Percentiles rank a stretch among this genome's conserved stretches.
These are phyloP conservation scores for Melanotaenia nigrans DNA, from an alignment of 2,797 vertebrate genomes.

Conservation along the genomic window DNA sequence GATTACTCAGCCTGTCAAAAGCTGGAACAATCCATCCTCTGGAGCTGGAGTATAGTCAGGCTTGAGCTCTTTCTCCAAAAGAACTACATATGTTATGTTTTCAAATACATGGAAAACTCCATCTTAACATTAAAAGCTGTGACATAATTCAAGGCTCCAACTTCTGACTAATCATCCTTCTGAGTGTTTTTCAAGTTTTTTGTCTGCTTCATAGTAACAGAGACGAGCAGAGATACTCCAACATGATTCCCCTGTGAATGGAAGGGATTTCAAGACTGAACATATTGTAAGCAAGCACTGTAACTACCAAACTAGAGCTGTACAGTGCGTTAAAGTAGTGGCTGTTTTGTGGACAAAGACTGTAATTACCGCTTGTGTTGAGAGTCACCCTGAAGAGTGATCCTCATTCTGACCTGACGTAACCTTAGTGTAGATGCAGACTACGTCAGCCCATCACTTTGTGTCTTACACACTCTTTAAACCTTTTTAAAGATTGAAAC, in stretches of 20 bases:
- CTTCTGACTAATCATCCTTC: conserved; percentile 20
- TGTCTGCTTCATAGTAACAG: conserved; percentile 19
- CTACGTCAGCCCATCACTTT: conserved; percentile 26
- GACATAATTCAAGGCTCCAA: conserved; percentile 19
- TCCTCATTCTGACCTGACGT: conserved; percentile 59
- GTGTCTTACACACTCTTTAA: background rate
- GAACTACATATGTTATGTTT: conserved; percentile 13
- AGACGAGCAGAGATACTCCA: conserved; percentile 9
- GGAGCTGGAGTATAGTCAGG: conserved; percentile 47
- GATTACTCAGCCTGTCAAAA: conserved; percentile 48
- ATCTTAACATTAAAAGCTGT: conserved; percentile 27
- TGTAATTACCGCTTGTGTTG: conserved; percentile 68
- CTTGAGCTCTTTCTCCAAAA: conserved; percentile 29
- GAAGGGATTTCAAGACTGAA: conserved; percentile 41
- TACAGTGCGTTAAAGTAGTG: conserved; percentile 61
- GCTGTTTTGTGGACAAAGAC: conserved; percentile 53
- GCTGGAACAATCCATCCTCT: conserved; percentile 65
- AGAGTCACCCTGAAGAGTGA: conserved; percentile 42
- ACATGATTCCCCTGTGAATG: conserved; percentile 24
- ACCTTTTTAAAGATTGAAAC: background rate
- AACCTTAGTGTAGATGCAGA: conserved; percentile 48
- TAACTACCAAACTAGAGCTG: conserved; percentile 49
- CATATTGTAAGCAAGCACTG: conserved; percentile 54
- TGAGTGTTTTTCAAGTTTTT: conserved; percentile 19
- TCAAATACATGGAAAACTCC: conserved; percentile 42